phyloP scores from a whole-genome alignment of 1,140 invertebrate genomes.

The Sinella curviseta region DNA sequence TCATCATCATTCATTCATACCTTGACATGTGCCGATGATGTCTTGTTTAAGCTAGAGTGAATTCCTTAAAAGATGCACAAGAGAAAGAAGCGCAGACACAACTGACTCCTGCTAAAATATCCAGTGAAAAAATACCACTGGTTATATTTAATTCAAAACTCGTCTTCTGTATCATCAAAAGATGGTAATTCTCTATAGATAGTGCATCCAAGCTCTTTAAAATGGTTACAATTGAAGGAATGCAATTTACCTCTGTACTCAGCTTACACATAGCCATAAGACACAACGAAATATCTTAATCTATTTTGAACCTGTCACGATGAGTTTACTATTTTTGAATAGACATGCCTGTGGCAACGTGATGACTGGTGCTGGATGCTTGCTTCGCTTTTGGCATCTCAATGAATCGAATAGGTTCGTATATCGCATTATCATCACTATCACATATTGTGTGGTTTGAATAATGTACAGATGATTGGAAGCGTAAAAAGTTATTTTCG shows the following conservation, averaged over 20 bases:
- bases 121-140: too few relatives aligned
- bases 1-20: conserved; percentile 17
- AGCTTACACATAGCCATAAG: not conserved
- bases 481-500: too few relatives aligned
- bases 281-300: not conserved
- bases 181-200: too few relatives aligned
- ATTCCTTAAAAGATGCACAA: not conserved
- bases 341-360: not conserved
- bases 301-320: conserved; percentile 12
- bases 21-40: conserved; percentile 24
- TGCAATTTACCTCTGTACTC: conserved; percentile 13
- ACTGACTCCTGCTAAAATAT: too few relatives aligned
- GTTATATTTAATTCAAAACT: too few relatives aligned
- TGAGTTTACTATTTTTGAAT: conserved; percentile 22
- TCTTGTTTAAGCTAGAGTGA: not conserved
- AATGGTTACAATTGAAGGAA: too few relatives aligned
- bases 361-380: not conserved
- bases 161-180: too few relatives aligned
- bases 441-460: too few relatives aligned
- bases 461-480: not conserved
- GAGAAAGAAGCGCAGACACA: too few relatives aligned
- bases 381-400: not conserved
- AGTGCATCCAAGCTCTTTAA: too few relatives aligned
- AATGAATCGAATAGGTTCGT: not conserved
- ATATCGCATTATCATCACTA: too few relatives aligned